A percentile compares a stretch with the other conserved stretches of the same genome.
Evolutionary conservation across 2,888 invertebrate species (phyloP).

Genomic region (Troides aeacus): DNA sequence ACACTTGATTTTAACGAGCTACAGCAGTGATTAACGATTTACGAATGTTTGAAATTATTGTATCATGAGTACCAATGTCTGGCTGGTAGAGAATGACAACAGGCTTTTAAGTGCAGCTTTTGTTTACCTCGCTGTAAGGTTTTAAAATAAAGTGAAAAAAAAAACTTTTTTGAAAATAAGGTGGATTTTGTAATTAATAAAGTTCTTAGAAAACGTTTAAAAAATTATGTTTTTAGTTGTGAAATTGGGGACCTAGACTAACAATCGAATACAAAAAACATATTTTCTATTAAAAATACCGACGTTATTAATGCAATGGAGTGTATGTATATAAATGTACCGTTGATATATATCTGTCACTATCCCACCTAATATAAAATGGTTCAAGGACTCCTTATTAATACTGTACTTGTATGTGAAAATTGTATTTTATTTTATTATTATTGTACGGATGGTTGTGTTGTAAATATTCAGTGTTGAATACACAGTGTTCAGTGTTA

Average conservation of each 20-base stretch:
- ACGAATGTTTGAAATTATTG: no score
- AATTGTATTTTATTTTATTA: neutral
- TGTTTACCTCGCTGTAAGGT: no score
- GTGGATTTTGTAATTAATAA: no score
- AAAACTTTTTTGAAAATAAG: no score
- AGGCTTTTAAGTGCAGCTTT: no score
- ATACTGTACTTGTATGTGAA: neutral
- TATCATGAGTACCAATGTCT: no score
- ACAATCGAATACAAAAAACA: neutral
- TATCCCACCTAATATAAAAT: slow-evolving; percentile 2
- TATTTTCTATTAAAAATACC: neutral
- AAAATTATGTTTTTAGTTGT: no score
- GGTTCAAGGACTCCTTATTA: neutral
- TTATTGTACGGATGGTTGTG: slow-evolving; percentile 12
- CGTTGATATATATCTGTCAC: neutral
- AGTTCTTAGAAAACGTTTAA: no score
- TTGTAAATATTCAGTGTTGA: slow-evolving; percentile 2
- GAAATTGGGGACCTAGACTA: no score
- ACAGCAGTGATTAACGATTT: neutral
- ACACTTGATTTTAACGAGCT: neutral
- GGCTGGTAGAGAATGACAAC: no score
- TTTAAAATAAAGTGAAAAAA: no score
- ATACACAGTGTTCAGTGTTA: neutral
- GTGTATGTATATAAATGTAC: neutral
- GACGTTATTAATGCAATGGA: neutral